Percentiles rank a stretch among this genome's conserved stretches.
phyloP scores from a whole-genome alignment of 2,797 vertebrate species.

The Ataeniobius toweri region DNA sequence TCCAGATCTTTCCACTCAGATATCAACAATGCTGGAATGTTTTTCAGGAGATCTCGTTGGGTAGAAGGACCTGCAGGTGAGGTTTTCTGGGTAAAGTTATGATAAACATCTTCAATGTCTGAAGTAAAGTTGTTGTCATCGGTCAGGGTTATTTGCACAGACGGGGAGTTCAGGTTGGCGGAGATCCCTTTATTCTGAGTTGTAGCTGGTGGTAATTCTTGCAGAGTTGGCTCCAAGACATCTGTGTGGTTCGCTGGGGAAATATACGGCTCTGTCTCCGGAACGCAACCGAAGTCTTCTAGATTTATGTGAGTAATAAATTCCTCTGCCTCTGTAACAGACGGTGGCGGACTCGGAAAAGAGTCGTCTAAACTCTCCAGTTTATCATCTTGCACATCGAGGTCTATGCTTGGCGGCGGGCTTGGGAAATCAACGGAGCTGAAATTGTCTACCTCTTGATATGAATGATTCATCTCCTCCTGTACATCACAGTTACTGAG shows the following conservation, averaged over 20 bases:
- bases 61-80: conserved; percentile 44
- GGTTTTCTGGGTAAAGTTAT: conserved; percentile 53
- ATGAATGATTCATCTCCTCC: conserved; percentile 57
- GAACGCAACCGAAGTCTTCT: conserved; percentile 63
- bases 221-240: conserved; percentile 41
- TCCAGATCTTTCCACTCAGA: conserved; percentile 87
- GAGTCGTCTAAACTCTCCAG: conserved; percentile 78
- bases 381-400: conserved; percentile 78
- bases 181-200: conserved; percentile 79
- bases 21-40: conserved; percentile 81
- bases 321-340: conserved; percentile 70
- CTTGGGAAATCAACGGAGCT: conserved; percentile 80
- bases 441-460: conserved; percentile 71
- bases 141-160: conserved; percentile 64
- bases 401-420: conserved; percentile 75
- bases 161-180: conserved; percentile 67
- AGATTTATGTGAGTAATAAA: conserved; percentile 72
- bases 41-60: conserved; percentile 71
- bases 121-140: conserved; percentile 54
- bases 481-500: conserved; percentile 58
- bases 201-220: conserved; percentile 47
- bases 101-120: conserved; percentile 48
- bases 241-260: conserved; percentile 42
- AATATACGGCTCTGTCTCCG: conserved; percentile 58
- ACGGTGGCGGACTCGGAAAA: conserved; percentile 79